phyloP scores from a whole-genome alignment of 1,140 invertebrate genomes.

The Euglossa dilemma region DNA sequence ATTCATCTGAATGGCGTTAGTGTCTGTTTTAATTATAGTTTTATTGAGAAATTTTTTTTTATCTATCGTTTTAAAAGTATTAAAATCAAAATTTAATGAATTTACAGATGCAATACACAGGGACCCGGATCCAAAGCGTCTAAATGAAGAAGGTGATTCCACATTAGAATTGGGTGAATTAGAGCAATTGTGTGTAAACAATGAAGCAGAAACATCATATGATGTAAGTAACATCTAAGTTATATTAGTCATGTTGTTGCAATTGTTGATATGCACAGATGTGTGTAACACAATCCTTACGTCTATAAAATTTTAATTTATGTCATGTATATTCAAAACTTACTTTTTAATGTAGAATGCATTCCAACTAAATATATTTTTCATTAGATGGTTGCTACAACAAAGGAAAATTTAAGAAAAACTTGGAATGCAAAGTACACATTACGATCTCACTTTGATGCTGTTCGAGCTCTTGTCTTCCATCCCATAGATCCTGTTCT shows the following conservation, averaged over 20 bases:
- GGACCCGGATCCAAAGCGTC: constrained; percentile 77
- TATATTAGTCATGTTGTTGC: constrained; percentile 18
- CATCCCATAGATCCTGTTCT: constrained; percentile 98
- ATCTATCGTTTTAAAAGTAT: not conserved
- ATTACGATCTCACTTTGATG: constrained; percentile 98
- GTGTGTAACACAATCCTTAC: not conserved
- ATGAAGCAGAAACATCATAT: constrained; percentile 96
- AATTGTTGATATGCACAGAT: not conserved
- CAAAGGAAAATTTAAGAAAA: constrained; percentile 97
- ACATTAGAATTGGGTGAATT: constrained; percentile 95
- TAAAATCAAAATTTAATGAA: constrained; percentile 23
- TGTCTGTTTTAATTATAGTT: constrained; percentile 28
- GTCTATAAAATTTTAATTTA: not conserved
- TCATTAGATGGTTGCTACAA: constrained; percentile 86
- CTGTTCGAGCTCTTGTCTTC: constrained; percentile 97
- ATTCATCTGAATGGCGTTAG: constrained; percentile 73
- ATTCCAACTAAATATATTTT: constrained; percentile 11
- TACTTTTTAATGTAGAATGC: not conserved
- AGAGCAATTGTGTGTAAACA: constrained; percentile 97
- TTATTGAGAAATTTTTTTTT: not conserved
- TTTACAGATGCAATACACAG: constrained; percentile 70
- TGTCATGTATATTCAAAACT: not conserved
- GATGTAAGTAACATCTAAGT: constrained; percentile 89
- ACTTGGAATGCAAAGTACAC: constrained; percentile 99
- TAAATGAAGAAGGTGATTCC: constrained; percentile 90